phyloP scores from a whole-genome alignment of 2,888 invertebrate genomes.

The Apeira syringaria region DNA sequence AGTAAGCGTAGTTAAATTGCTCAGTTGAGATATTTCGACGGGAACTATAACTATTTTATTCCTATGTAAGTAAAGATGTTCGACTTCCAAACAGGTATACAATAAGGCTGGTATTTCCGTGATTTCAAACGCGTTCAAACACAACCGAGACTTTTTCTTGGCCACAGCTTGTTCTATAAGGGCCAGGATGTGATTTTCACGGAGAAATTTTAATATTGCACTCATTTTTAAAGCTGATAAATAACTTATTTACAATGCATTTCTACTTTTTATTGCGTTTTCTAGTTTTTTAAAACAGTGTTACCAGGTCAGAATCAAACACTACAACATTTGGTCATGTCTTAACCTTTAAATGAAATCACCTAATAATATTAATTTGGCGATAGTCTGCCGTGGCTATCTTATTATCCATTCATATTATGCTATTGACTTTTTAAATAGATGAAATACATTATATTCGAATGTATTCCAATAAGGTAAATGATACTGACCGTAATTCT shows the following conservation, averaged over 20 bases:
- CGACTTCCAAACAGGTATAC: conserved; percentile 80
- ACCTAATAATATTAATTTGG: too few species aligned
- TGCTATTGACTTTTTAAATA: too few species aligned
- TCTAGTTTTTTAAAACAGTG: conserved; percentile 47
- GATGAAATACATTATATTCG: too few species aligned
- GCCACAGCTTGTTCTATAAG: conserved; percentile 86
- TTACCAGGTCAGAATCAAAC: conserved; percentile 31
- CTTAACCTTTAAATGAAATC: too few species aligned
- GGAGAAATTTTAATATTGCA: conserved; percentile 86
- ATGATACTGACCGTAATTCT: too few species aligned
- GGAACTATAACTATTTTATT: conserved; percentile 83
- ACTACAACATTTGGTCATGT: too few species aligned
- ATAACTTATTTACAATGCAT: conserved; percentile 54
- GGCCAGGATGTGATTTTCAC: conserved; percentile 86
- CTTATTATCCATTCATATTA: too few species aligned
- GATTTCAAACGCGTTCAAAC: conserved; percentile 86
- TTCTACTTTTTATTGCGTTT: conserved; percentile 67
- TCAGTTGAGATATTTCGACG: conserved; percentile 74
- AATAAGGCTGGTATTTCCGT: conserved; percentile 83
- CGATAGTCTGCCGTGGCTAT: too few species aligned
- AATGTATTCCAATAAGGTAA: too few species aligned
- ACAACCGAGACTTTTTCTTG: conserved; percentile 83
- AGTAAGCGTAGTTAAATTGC: conserved; percentile 84
- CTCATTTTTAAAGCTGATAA: conserved; percentile 83
- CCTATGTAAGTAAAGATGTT: conserved; percentile 85